phyloP scores from a whole-genome alignment of 2,113 vertebrate species.

The Bucco capensis region DNA sequence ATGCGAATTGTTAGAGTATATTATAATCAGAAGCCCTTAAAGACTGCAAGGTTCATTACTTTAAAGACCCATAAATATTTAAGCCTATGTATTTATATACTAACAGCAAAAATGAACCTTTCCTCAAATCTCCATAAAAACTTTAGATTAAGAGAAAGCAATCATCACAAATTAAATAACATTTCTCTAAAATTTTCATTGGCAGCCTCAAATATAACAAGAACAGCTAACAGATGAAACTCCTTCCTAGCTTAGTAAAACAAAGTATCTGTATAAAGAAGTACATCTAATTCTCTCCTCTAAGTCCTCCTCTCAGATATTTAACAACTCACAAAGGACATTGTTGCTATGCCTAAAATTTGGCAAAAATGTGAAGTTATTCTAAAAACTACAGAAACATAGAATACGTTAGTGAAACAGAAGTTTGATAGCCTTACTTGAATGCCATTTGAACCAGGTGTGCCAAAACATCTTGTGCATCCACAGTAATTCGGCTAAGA shows the following conservation, averaged over 20 bases:
- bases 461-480: slow-evolving; percentile 94
- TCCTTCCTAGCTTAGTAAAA: neutral
- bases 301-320: neutral
- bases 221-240: neutral
- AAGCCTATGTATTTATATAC: neutral
- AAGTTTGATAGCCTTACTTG: slow-evolving; percentile 77
- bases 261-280: neutral
- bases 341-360: neutral
- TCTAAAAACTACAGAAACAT: neutral
- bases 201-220: neutral
- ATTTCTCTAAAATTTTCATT: neutral
- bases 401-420: neutral
- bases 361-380: neutral
- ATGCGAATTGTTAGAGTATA: neutral
- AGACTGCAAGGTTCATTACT: neutral
- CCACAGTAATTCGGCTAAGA: slow-evolving; percentile 90
- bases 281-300: neutral
- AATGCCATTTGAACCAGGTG: slow-evolving; percentile 98
- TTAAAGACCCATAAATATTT: neutral
- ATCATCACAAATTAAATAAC: neutral
- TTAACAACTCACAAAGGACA: neutral
- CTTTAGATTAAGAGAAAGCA: neutral
- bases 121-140: neutral
- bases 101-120: neutral
- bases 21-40: neutral